phyloP scores from a whole-genome alignment of 2,888 invertebrate species.

The Ormyrus rosae region DNA sequence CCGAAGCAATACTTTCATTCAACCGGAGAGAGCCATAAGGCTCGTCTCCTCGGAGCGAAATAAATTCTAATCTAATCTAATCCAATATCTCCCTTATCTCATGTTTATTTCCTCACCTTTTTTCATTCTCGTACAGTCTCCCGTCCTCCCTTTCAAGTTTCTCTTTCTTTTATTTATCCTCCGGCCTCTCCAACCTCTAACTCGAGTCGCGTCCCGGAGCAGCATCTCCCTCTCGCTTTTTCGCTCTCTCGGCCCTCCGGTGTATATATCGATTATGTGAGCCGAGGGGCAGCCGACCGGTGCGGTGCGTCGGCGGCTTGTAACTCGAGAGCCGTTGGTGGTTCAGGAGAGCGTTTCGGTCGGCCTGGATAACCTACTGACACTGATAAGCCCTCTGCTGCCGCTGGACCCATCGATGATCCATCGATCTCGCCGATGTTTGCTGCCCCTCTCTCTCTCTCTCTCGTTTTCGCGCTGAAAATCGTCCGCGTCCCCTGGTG shows the following conservation, averaged over 20 bases:
- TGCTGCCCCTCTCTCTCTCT: not conserved
- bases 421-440: constrained; percentile 8
- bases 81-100: constrained; percentile 51
- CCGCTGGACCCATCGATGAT: constrained; percentile 14
- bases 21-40: not conserved
- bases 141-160: not conserved
- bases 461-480: not conserved
- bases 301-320: constrained; percentile 52
- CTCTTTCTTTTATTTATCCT: not conserved
- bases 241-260: not conserved
- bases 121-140: not conserved
- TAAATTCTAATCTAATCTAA: constrained; percentile 45
- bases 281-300: constrained; percentile 50
- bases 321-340: constrained; percentile 28
- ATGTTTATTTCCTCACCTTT: constrained; percentile 55
- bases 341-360: not conserved
- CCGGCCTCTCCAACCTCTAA: not conserved
- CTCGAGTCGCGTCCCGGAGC: not conserved
- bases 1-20: constrained; percentile 7
- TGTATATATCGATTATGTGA: constrained; percentile 65
- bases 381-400: constrained; percentile 55
- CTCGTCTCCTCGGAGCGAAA: not conserved
- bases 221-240: not conserved
- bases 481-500: not conserved
- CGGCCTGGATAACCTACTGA: constrained; percentile 64